Conservation (phyloP, 2,888 invertebrate genomes). For the Chaetogeoica ovagalla region DNA sequence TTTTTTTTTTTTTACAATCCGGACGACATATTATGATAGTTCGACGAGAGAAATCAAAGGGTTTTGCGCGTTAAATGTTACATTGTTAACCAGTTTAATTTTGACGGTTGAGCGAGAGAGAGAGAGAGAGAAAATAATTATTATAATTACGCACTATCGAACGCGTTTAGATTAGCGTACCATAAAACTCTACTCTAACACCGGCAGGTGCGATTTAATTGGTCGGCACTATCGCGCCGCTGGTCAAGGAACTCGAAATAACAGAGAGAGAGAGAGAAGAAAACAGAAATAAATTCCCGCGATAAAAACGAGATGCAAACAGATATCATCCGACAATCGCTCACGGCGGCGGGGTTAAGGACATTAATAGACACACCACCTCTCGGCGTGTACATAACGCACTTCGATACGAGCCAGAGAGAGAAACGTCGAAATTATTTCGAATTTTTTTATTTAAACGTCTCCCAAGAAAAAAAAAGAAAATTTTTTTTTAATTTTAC, state of each 20-base stretch:
- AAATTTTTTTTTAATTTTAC: too few species aligned
- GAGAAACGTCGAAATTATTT: slow-evolving; percentile 10
- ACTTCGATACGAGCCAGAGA: too few species aligned
- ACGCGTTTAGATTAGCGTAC: neutral
- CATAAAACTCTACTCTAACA: too few species aligned
- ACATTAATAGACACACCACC: neutral
- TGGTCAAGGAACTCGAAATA: slow-evolving; percentile 22
- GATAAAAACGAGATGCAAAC: slow-evolving; percentile 16
- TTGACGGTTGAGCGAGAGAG: neutral
- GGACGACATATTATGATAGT: too few species aligned
- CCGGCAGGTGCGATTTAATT: neutral
- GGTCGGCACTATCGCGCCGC: slow-evolving; percentile 9
- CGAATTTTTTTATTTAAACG: neutral
- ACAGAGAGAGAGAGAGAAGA: too few species aligned
- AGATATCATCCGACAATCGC: neutral
- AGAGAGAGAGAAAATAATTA: neutral
- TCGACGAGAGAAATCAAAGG: neutral
- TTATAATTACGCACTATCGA: neutral
- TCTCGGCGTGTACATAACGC: too few species aligned
- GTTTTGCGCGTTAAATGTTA: neutral
- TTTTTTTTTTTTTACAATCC: too few species aligned
- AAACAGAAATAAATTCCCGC: neutral
- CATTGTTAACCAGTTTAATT: neutral
- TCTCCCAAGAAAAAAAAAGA: too few species aligned
- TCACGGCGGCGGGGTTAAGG: neutral